phyloP scores from a whole-genome alignment of 2,113 vertebrate genomes.

The Romanogobio albipinnatus region DNA sequence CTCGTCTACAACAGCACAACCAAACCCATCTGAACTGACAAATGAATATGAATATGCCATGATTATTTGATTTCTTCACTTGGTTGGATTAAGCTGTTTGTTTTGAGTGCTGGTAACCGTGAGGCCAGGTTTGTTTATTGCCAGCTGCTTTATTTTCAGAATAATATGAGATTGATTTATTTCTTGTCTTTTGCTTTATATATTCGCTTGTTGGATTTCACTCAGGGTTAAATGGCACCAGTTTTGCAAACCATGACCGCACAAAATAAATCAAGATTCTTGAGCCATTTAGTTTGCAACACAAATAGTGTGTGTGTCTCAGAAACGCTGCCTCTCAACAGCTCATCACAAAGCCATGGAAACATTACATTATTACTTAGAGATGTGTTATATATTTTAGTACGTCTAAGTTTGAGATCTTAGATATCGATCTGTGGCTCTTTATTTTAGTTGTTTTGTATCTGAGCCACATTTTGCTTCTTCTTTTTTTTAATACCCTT shows the following conservation, averaged over 20 bases:
- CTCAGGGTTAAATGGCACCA: neutral
- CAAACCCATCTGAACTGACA: slow-evolving; percentile 84
- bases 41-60: neutral
- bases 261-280: neutral
- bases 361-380: neutral
- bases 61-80: neutral
- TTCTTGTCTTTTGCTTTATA: neutral
- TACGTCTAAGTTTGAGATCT: neutral
- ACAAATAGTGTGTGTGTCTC: neutral
- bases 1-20: slow-evolving; percentile 90
- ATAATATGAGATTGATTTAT: neutral
- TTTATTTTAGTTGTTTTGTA: neutral
- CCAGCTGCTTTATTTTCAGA: neutral
- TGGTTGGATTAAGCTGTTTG: too few relatives aligned
- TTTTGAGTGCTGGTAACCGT: neutral
- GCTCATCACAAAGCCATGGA: neutral
- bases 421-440: neutral
- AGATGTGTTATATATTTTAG: neutral
- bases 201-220: slow-evolving; percentile 2
- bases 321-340: neutral
- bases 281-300: neutral
- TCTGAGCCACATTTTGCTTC: too few relatives aligned
- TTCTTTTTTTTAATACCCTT: neutral
- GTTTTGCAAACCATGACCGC: neutral
- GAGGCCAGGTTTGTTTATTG: neutral